A percentile compares a stretch with the other conserved stretches of the same genome.
Evolutionary conservation across 2,888 invertebrate species (phyloP).

Genomic region (Tupiocoris notatus): DNA sequence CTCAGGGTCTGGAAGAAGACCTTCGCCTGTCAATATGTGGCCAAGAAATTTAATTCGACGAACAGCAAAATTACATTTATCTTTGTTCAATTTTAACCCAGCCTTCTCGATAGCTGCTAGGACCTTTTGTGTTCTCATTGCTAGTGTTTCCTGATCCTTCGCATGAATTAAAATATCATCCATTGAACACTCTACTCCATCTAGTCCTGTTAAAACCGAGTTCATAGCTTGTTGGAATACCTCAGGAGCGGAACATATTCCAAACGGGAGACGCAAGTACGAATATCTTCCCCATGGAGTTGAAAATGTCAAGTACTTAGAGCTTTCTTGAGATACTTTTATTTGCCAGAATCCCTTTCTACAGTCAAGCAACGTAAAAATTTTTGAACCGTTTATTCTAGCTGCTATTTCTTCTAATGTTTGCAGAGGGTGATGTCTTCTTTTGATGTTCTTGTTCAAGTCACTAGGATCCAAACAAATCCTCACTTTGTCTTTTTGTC

Average conservation of each 20-base stretch:
- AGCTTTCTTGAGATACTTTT: too few relatives aligned
- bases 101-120: background rate
- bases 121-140: background rate
- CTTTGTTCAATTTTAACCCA: too few relatives aligned
- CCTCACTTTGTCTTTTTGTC: conserved; percentile 20
- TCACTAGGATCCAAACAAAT: conserved; percentile 28
- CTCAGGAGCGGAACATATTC: background rate
- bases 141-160: background rate
- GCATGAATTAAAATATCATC: background rate
- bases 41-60: too few relatives aligned
- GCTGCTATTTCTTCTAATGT: conserved; percentile 10
- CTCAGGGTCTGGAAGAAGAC: background rate
- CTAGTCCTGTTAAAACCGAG: background rate
- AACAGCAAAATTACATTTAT: too few relatives aligned
- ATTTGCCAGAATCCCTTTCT: conserved; percentile 9
- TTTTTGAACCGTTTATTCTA: background rate
- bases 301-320: too few relatives aligned
- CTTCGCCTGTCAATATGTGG: background rate
- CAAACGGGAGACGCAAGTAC: background rate
- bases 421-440: conserved; percentile 7
- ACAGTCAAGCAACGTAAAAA: conserved; percentile 18
- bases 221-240: background rate
- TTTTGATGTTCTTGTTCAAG: conserved; percentile 14
- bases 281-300: background rate
- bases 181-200: background rate